These are phyloP conservation scores for Parthenolecanium corni DNA, from an alignment of 2,888 invertebrate species.

Conservation along the genomic window DNA sequence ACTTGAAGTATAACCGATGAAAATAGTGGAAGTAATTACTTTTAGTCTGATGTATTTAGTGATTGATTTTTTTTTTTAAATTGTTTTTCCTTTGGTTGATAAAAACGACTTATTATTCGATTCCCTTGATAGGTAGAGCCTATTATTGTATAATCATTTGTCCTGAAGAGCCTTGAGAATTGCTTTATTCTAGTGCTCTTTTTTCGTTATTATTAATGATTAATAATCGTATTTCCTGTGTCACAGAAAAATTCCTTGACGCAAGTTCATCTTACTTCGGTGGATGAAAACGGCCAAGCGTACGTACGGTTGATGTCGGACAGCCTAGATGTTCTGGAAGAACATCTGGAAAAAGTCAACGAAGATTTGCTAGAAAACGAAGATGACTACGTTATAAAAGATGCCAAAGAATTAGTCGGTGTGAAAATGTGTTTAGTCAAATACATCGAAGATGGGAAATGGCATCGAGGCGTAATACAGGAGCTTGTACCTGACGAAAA, in stretches of 20 bases:
- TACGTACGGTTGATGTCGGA: conserved; percentile 5
- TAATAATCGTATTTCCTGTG: not conserved
- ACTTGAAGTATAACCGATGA: no score
- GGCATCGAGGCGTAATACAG: not conserved
- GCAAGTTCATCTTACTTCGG: not conserved
- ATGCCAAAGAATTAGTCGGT: not conserved
- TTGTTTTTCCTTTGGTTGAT: no score
- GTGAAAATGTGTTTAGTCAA: not conserved
- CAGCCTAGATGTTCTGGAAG: not conserved
- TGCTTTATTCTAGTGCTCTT: no score
- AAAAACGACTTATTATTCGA: no score
- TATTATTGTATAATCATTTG: no score
- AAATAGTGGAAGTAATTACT: no score
- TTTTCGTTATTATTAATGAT: no score
- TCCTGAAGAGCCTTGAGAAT: no score
- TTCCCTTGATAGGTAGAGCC: no score
- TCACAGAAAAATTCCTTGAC: conserved; percentile 3
- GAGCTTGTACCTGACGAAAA: not conserved
- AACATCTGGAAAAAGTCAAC: not conserved
- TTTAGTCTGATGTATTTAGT: no score
- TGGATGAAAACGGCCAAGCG: conserved; percentile 13
- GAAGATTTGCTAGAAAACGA: not conserved
- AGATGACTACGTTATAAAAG: not conserved
- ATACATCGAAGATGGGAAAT: not conserved
- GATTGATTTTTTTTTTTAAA: no score